Conservation (phyloP, 2,888 invertebrate species). For the Stramonita haemastoma region DNA sequence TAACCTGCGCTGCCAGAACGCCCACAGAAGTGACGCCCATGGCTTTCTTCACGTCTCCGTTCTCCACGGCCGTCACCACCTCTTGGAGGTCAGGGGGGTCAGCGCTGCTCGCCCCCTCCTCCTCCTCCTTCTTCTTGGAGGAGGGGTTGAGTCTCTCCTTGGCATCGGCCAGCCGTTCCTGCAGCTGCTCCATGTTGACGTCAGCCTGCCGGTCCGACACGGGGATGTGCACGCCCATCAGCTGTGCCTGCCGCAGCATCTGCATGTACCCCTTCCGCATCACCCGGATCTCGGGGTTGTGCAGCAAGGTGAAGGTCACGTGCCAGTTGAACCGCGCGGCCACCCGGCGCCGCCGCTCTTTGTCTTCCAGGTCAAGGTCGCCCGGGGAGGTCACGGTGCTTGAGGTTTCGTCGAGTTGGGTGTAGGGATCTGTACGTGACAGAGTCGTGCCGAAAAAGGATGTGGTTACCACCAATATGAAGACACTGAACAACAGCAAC, state of each 20-base stretch:
- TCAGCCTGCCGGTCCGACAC: conserved; percentile 49
- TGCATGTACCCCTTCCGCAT: conserved; percentile 52
- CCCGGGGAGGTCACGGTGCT: neutral
- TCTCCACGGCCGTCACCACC: conserved; percentile 1
- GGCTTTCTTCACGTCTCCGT: conserved; percentile 23
- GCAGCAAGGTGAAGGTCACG: conserved; percentile 57
- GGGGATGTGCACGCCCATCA: conserved; percentile 42
- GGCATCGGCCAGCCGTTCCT: conserved; percentile 40
- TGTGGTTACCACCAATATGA: too few species aligned
- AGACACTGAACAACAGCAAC: too few species aligned
- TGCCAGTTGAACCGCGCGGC: conserved; percentile 57
- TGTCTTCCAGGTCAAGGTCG: neutral
- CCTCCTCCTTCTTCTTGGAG: neutral
- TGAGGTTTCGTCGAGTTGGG: too few species aligned
- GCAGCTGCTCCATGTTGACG: conserved; percentile 47
- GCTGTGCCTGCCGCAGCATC: conserved; percentile 44
- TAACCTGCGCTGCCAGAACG: neutral
- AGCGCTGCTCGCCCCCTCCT: neutral
- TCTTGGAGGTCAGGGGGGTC: neutral
- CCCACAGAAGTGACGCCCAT: neutral
- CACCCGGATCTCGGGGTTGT: conserved; percentile 55
- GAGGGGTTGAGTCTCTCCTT: neutral
- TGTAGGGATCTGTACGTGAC: too few species aligned
- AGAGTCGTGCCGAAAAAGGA: too few species aligned
- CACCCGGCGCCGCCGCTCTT: neutral